Evolutionary conservation across 2,888 invertebrate species (phyloP), one percentile per base, ranked within the genome.

Genomic region (Caenorhabditis parvicauda): DNA sequence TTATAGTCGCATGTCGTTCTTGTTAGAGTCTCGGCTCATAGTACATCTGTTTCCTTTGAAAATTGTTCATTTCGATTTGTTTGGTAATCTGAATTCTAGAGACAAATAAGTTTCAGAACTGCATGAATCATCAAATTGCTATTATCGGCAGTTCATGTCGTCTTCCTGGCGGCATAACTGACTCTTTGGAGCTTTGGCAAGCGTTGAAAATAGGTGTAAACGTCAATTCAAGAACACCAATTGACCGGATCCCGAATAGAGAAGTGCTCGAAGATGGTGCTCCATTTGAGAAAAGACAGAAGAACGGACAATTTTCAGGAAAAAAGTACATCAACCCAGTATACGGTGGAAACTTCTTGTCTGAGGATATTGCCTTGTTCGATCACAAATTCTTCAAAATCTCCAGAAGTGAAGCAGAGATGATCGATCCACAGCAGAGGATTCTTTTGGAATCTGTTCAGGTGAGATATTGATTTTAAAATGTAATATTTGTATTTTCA

Each of bases 401-500:
- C 22, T 69, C 71, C 2, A 64, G 64, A 35, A 63, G 60, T 51
- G 79, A 79, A 54, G 79, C 79, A 1, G 64, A 70, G 22, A 57
- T 72, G 37, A 74, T 75, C 62, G 79, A 79, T 47, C 79, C 79
- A 1, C 79, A 79, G 35, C 79, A 79, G 41, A 54, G 79, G 19
- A 45, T 79, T 1, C 57, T 78, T 12, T 49, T 79, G 35, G 74
- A 76, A 64, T 74, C 70, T 52, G 73, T 70, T 7, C 61, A 59
- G 17, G 45, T 51, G 17, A 14, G 22, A 46, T 3, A 14, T 24
- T 37, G 4, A 21, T 7, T 28, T 19, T 4, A 5, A 45, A 45
- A 27, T n/a, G 1, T 9, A n/a, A 32, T 17, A 50, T 41, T 50
- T 3, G 12, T 25, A 6, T 27, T 37, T 60, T 4, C 57, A 70